Evolutionary conservation across 2,888 invertebrate species (phyloP), one percentile per base, ranked within the genome.

Genomic region (Teleiodes luculella): DNA sequence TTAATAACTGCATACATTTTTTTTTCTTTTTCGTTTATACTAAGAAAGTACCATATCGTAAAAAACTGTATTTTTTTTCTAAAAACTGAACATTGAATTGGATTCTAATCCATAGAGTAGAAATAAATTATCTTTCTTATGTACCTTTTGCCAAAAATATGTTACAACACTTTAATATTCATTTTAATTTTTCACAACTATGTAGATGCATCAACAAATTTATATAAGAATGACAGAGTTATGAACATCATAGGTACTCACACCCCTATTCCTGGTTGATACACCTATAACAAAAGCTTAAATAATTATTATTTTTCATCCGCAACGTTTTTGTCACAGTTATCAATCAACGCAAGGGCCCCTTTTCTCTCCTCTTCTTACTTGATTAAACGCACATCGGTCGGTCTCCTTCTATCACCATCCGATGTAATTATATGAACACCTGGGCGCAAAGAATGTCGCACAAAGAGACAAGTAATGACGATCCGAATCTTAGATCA

Each of bases 301-400:
- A 85, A 88, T 89, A 88, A 89, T 89, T 85, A 89, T 89, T 89
- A 88, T 89, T 89, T 87, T 87, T 89, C 88, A 87, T 89, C 87
- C 87, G 87, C 81, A 81, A 80, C 89, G 85, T 89, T 89, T 88
- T 89, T 90, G 90, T 90, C 90, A 88, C 89, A 90, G 90, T 89
- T 90, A 90, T 90, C 90, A 90, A 90, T 90, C 90, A 90, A 88
- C 81, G 80, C 78, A 77, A 83, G 83, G 83, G 85, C 78, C 71
- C 63, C 49, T 70, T 43, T 62, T 67, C 55, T 62, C 53, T 83
- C 82, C 72, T 74, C 68, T 65, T 83, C 78, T 59, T 43, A 49
- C 59, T 33, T 48, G 28, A 58, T 60, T 37, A 55, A 58, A 63
- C 60, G 57, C 53, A 57, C 55, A 77, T 81, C 63, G 66, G 55